These are phyloP conservation scores for Lucinisca nassula DNA, from an alignment of 2,888 invertebrate species.

Conservation along the genomic window DNA sequence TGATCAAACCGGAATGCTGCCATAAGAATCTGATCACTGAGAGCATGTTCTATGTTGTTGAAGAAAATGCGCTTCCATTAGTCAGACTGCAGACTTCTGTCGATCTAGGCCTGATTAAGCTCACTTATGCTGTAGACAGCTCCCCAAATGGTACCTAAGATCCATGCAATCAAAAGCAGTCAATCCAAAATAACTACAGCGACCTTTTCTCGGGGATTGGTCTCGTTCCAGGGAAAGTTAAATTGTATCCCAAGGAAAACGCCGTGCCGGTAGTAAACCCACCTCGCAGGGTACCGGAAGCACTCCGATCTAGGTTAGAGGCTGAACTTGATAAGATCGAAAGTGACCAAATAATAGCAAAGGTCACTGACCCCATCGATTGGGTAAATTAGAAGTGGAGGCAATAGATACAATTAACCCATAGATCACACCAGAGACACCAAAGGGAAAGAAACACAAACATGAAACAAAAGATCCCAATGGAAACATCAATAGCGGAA, in stretches of 20 bases:
- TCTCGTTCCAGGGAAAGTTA: not conserved
- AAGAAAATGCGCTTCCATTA: not conserved
- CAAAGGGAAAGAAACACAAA: too few relatives aligned
- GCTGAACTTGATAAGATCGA: too few relatives aligned
- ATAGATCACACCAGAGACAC: too few relatives aligned
- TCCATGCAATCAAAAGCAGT: not conserved
- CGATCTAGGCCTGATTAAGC: not conserved
- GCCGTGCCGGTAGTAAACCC: not conserved
- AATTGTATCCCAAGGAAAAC: not conserved
- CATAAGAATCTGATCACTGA: not conserved
- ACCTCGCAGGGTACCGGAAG: not conserved
- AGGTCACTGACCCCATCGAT: slow-evolving; percentile 44
- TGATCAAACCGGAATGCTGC: not conserved
- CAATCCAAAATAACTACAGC: not conserved
- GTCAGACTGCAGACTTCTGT: not conserved
- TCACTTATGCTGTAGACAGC: not conserved
- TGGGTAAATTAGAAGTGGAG: slow-evolving; percentile 49
- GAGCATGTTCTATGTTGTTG: not conserved
- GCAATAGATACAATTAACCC: too few relatives aligned
- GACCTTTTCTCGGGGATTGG: not conserved
- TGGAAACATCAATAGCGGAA: too few relatives aligned
- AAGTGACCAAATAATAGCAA: slow-evolving; percentile 30
- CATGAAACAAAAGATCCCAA: too few relatives aligned
- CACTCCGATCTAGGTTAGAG: not conserved
- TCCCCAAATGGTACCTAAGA: too few relatives aligned